Percentiles rank a stretch among this genome's conserved stretches.
Conservation (phyloP, 1,140 invertebrate genomes). For the Zaprionus camerounensis region DNA sequence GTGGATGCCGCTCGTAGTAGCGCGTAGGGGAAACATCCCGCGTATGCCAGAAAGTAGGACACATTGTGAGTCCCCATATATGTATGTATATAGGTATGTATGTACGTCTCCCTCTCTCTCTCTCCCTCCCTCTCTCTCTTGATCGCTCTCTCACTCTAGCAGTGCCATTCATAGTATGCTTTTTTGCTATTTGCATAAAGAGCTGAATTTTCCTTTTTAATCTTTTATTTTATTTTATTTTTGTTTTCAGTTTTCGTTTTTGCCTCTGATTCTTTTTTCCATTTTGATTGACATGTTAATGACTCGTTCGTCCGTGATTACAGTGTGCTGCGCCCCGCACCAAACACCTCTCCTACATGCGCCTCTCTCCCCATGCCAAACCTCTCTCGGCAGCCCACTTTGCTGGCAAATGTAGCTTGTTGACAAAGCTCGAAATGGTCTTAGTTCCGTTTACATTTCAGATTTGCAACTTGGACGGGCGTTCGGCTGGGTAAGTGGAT, state of each 20-base stretch:
- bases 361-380: background rate
- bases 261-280: conserved; percentile 9
- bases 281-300: conserved; percentile 53
- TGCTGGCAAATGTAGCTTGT: conserved; percentile 27
- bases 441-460: conserved; percentile 57
- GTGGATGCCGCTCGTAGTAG: background rate
- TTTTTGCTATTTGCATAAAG: conserved; percentile 45
- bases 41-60: conserved; percentile 76
- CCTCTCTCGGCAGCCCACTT: background rate
- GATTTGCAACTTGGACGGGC: conserved; percentile 32
- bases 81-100: background rate
- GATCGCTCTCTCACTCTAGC: conserved; percentile 3
- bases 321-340: background rate
- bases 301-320: conserved; percentile 50
- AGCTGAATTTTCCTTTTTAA: conserved; percentile 31
- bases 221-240: conserved; percentile 21
- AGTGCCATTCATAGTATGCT: conserved; percentile 29
- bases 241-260: conserved; percentile 6
- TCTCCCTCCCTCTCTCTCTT: background rate
- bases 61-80: conserved; percentile 43
- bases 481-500: background rate
- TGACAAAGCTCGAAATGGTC: conserved; percentile 50
- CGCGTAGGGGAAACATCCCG: conserved; percentile 55
- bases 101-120: conserved; percentile 19
- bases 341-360: background rate